Conservation (phyloP, 2,113 vertebrate genomes). For the Otus sunia region DNA sequence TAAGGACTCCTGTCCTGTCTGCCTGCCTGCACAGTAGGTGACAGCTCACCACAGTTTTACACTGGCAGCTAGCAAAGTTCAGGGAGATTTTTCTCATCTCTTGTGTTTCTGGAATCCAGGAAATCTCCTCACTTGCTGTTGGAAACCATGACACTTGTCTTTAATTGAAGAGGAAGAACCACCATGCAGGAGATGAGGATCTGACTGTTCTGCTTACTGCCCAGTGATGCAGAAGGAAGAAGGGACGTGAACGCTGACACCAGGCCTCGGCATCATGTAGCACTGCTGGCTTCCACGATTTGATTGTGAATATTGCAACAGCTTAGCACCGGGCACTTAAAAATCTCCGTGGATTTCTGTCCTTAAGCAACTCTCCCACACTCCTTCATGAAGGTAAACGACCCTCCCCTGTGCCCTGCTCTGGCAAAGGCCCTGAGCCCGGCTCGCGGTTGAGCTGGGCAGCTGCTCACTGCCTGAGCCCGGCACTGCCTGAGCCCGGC, state of each 20-base stretch:
- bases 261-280: neutral
- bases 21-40: neutral
- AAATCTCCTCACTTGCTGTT: neutral
- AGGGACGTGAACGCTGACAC: accelerated
- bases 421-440: accelerated
- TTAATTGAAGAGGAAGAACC: neutral
- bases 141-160: neutral
- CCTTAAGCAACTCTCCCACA: neutral
- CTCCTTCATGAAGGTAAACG: neutral
- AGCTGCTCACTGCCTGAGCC: neutral
- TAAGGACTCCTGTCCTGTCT: neutral
- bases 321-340: neutral
- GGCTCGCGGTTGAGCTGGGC: neutral
- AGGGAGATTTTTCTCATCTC: neutral
- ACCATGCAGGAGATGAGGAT: neutral
- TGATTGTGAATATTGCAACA: neutral
- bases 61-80: neutral
- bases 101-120: neutral
- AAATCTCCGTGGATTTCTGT: neutral
- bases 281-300: neutral
- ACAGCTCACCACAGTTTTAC: neutral
- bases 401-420: accelerated
- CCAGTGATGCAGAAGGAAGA: neutral
- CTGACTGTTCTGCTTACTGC: neutral
- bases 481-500: no score